Percentiles rank a stretch among this genome's conserved stretches.
phyloP scores from a whole-genome alignment of 2,113 vertebrate genomes.

The Copsychus sechellarum region DNA sequence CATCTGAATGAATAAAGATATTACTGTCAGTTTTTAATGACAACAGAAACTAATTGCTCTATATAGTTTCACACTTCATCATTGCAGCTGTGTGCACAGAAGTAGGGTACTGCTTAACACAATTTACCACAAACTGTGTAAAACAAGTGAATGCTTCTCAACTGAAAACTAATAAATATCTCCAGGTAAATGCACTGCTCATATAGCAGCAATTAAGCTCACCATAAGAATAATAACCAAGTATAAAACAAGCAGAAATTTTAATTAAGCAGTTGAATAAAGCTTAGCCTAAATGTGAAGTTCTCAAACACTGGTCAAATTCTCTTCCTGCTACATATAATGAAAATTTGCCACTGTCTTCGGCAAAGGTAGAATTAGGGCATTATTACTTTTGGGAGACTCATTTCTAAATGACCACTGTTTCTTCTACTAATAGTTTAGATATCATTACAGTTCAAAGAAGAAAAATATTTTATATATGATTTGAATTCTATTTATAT shows the following conservation, averaged over 20 bases:
- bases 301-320: background rate
- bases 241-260: constrained; percentile 14
- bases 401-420: background rate
- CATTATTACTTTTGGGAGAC: background rate
- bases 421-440: background rate
- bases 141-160: constrained; percentile 4
- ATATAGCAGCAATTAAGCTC: constrained; percentile 26
- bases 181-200: constrained; percentile 4
- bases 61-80: background rate
- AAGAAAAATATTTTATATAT: background rate
- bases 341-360: background rate
- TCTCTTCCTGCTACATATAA: background rate
- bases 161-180: constrained; percentile 30
- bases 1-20: background rate
- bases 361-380: background rate
- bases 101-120: background rate
- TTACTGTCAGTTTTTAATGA: background rate
- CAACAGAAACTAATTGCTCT: background rate
- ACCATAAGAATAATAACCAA: constrained; percentile 29
- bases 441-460: background rate
- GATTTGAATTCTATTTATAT: background rate
- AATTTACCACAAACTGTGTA: background rate
- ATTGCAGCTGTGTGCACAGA: background rate
- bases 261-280: constrained; percentile 19
- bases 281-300: background rate